Conservation (phyloP, 1,140 invertebrate genomes). For the Aphaenogaster rudis region DNA sequence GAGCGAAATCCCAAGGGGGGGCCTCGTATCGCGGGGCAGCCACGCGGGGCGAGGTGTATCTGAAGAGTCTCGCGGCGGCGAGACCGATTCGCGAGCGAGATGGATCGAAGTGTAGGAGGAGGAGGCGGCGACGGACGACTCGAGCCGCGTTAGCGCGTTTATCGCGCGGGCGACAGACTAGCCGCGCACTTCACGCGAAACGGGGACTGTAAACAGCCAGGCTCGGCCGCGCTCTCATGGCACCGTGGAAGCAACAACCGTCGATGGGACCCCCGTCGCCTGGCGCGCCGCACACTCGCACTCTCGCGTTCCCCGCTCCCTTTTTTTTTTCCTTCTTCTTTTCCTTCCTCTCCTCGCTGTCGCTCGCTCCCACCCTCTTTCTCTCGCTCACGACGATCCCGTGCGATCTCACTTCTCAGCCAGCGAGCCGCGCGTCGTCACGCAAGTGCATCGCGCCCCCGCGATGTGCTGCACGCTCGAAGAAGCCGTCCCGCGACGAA, state of each 20-base stretch:
- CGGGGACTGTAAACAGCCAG: constrained; percentile 79
- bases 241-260: constrained; percentile 68
- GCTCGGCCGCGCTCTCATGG: constrained; percentile 77
- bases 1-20: background rate
- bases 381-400: constrained; percentile 3
- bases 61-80: background rate
- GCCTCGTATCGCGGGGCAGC: background rate
- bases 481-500: constrained; percentile 32
- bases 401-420: constrained; percentile 44
- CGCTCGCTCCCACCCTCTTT: background rate
- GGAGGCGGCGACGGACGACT: background rate
- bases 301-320: constrained; percentile 23
- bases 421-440: constrained; percentile 68
- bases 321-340: background rate
- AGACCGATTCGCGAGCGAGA: background rate
- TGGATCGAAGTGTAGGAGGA: background rate
- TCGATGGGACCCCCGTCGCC: constrained; percentile 8
- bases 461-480: background rate
- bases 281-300: constrained; percentile 15
- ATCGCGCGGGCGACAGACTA: constrained; percentile 36
- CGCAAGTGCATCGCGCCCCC: constrained; percentile 74
- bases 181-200: constrained; percentile 60
- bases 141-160: background rate
- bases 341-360: background rate
- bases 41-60: background rate